Evolutionary conservation across 1,140 invertebrate species (phyloP), one percentile per base, ranked within the genome.

Genomic region (Cydia strobilella): DNA sequence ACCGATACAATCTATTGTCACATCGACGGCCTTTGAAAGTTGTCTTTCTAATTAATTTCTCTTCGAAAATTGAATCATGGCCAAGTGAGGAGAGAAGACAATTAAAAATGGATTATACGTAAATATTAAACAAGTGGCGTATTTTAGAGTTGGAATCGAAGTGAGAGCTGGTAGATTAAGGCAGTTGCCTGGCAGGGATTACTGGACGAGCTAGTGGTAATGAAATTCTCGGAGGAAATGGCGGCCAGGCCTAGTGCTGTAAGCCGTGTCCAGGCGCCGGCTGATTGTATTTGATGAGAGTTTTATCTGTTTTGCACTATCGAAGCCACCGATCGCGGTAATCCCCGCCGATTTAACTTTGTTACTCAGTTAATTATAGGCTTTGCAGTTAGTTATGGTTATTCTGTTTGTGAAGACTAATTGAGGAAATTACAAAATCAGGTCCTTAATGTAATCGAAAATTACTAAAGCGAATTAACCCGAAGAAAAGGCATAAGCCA

Each of bases 101-200:
- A 92, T 92, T 91, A 92, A 92, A 91, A 90, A 83, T 85, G 90
- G 90, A 92, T 92, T 91, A 91, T 87, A 88, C 79, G 84, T 89
- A 90, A 92, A 92, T 91, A 90, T 87, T 85, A 87, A 87, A 79
- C 83, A 87, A 90, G 84, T 89, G 80, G 83, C 79, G 83, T 83
- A 84, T 90, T 91, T 85, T 85, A 88, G 86, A 90, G 86, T 90
- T 79, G 86, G 84, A 88, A 89, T 92, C 86, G 84, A 86, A 88
- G 80, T 80, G 82, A 79, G 82, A 85, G 84, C 82, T 87, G 85
- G 86, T 82, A 88, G 90, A 92, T 92, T 91, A 90, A 89, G 86
- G 84, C 89, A 87, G 79, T 88, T 89, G 89, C 85, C 84, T 84
- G 78, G 76, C 80, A 62, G 75, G 87, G 90, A 91, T 91, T 91